Percentiles rank a stretch among this genome's conserved stretches.
Conservation (phyloP, 2,797 vertebrate genomes). For the Petrocephalus sullivani region DNA sequence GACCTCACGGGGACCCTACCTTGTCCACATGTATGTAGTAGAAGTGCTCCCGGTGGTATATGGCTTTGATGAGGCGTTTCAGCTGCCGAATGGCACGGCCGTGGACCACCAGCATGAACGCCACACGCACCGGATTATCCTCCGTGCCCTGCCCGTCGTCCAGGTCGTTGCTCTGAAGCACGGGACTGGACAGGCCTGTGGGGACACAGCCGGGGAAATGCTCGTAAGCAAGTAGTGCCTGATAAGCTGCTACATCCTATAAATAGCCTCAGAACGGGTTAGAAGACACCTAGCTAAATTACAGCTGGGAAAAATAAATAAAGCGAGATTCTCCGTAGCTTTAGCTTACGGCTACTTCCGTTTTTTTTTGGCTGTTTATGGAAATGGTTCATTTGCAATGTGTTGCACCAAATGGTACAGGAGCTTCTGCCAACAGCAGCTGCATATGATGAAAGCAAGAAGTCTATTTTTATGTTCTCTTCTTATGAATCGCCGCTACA, state of each 20-base stretch:
- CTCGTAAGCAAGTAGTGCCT: background rate
- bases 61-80: slow-evolving; percentile 88
- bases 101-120: slow-evolving; percentile 89
- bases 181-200: slow-evolving; percentile 72
- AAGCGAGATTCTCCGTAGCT: background rate
- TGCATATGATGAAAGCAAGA: background rate
- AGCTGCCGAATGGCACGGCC: slow-evolving; percentile 87
- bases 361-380: background rate
- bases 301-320: background rate
- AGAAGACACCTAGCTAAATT: background rate
- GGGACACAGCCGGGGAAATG: background rate
- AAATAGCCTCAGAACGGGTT: background rate
- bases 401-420: background rate
- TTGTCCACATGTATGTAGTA: slow-evolving; percentile 98
- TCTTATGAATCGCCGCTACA: background rate
- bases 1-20: slow-evolving; percentile 51
- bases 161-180: slow-evolving; percentile 72
- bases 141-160: slow-evolving; percentile 63
- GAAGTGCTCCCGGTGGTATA: slow-evolving; percentile 89
- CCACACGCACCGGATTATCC: slow-evolving; percentile 76
- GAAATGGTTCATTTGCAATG: background rate
- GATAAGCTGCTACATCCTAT: background rate
- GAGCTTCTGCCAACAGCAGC: background rate
- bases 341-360: background rate
- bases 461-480: slow-evolving; percentile 1